Percentiles rank a stretch among this genome's conserved stretches.
Evolutionary conservation across 2,113 vertebrate species (phyloP).

Genomic region (Meleagris gallopavo): DNA sequence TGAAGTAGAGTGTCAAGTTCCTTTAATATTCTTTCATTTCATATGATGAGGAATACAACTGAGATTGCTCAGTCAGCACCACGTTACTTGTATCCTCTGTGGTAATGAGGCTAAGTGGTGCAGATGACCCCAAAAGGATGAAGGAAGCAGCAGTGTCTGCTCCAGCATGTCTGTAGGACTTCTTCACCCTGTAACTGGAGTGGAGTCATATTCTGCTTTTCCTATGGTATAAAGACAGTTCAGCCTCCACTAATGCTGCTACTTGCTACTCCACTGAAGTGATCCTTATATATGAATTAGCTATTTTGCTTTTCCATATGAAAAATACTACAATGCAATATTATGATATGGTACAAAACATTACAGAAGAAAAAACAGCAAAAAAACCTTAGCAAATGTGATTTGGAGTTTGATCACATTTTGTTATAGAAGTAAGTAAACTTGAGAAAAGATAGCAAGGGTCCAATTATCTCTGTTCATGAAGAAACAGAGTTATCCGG

Average conservation of each 20-base stretch:
- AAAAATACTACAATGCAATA: background rate
- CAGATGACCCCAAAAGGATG: background rate
- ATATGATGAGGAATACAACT: constrained; percentile 27
- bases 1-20: constrained; percentile 51
- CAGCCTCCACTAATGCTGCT: background rate
- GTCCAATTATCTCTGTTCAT: background rate
- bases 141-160: background rate
- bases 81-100: background rate
- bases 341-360: background rate
- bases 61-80: background rate
- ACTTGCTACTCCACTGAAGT: background rate
- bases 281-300: background rate
- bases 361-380: background rate
- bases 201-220: background rate
- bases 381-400: background rate
- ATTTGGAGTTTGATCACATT: background rate
- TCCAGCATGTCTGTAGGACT: background rate
- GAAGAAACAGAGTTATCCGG: background rate
- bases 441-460: background rate
- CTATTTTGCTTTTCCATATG: background rate
- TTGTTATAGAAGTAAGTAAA: background rate
- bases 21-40: constrained; percentile 67
- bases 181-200: background rate
- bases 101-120: constrained; percentile 52
- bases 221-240: background rate